A percentile compares a stretch with the other conserved stretches of the same genome.
Evolutionary conservation across 2,113 vertebrate species (phyloP).

Genomic region (Nycticryphes semicollaris): DNA sequence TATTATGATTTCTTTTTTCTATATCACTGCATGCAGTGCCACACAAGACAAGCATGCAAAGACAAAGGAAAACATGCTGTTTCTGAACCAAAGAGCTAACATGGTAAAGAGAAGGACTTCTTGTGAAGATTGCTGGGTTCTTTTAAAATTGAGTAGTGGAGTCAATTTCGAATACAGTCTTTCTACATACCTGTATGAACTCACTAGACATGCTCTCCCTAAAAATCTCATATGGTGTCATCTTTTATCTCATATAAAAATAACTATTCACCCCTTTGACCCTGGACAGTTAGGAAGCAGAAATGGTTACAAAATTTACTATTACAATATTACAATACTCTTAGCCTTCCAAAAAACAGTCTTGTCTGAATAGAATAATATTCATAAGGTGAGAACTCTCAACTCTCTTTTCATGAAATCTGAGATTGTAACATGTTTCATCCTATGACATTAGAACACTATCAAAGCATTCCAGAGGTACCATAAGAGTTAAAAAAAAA

Average conservation of each 20-base stretch:
- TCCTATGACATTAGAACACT: background rate
- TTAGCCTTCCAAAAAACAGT: background rate
- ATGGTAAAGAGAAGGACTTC: rapidly evolving
- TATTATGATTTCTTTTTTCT: background rate
- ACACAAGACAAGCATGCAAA: background rate
- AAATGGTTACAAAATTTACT: background rate
- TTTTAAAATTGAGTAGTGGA: background rate
- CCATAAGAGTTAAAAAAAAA: background rate
- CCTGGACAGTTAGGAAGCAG: background rate
- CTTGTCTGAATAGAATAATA: background rate
- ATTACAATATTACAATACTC: too few relatives aligned
- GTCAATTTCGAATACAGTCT: background rate
- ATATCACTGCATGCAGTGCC: background rate
- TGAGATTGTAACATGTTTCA: background rate
- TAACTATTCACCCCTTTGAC: background rate
- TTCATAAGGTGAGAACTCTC: background rate
- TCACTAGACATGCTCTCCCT: background rate
- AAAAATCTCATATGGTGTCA: background rate
- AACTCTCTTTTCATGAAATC: background rate
- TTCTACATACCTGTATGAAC: background rate
- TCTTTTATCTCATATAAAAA: background rate
- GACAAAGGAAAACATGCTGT: background rate
- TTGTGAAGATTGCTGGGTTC: background rate
- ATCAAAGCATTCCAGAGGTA: background rate
- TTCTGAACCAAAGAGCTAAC: background rate